phyloP scores from a whole-genome alignment of 2,113 vertebrate species.

The Eidolon helvum region DNA sequence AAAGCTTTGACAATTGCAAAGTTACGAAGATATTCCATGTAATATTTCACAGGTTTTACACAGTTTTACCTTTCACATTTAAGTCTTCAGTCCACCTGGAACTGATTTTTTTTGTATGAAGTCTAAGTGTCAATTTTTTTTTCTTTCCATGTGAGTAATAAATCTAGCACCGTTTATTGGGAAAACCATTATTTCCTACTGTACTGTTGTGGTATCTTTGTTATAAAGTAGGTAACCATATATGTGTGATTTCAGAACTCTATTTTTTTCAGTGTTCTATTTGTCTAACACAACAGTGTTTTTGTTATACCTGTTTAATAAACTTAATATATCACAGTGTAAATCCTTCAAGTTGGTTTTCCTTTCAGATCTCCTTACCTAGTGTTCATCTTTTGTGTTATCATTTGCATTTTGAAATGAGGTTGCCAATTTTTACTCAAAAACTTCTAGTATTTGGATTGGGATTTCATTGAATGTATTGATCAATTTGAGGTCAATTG shows the following conservation, averaged over 20 bases:
- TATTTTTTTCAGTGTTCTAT: not conserved
- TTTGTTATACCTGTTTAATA: not conserved
- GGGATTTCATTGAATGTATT: not conserved
- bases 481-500: not conserved
- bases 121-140: not conserved
- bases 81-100: not conserved
- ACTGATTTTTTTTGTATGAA: not conserved
- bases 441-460: not conserved
- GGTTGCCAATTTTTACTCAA: not conserved
- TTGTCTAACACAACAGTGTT: not conserved
- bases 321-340: not conserved
- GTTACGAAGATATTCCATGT: not conserved
- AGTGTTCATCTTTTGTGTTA: not conserved
- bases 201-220: not conserved
- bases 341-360: not conserved
- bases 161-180: not conserved
- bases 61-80: not conserved
- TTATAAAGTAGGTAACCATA: not conserved
- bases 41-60: not conserved
- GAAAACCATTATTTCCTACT: not conserved
- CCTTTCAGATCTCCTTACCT: not conserved
- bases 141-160: not conserved
- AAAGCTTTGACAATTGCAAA: not conserved
- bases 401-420: not conserved
- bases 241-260: not conserved